Evolutionary conservation across 2,888 invertebrate species (phyloP), one percentile per base, ranked within the genome.

Genomic region (Drosophila neotestacea): DNA sequence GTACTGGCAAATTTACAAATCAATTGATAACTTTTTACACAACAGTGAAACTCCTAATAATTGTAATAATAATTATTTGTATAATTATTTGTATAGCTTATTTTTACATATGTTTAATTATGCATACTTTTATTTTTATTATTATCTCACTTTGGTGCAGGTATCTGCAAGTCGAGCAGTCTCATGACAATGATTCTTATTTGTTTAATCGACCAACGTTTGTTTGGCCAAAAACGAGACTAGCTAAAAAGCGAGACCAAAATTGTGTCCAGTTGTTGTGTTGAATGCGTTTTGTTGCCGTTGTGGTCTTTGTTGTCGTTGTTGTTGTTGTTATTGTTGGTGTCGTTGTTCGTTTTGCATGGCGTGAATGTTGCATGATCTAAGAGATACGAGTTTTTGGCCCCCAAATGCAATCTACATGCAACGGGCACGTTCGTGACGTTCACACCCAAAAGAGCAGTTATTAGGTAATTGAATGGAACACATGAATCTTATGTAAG

Each of bases 281-380:
- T 42, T 54, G 63, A 48, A 48, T 66, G 74, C 70, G 59, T 64
- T 70, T 47, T 67, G 55, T 9, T 51, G 51, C 9, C 44, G 41
- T 28, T 59, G 54, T 22, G 41, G 61, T 16, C 16, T 22, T 47
- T 67, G 55, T 7, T 51, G 51, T 11, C 42, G 41, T 28, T 59
- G 54, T 22, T 46, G 61, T 16, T 27, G 42, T 50, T 65, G 59
- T 42, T 44, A 46, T 11, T 52, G 46, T 28, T 59, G 54, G 16
- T 46, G 60, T 16, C 16, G 42, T 50, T 65, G 59, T 44, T 44
- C 36, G 58, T 42, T 69, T 73, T 73, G 73, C 73, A 63, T 69
- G 69, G 73, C 63, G 46, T 59, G 73, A 77, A 70, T 64, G 73
- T 77, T 77, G 77, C 73, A 67, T 64, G 77, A 76, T 76, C 42